Evolutionary conservation across 2,888 invertebrate genomes (phyloP).

Genomic region (Cheilosia soror): DNA sequence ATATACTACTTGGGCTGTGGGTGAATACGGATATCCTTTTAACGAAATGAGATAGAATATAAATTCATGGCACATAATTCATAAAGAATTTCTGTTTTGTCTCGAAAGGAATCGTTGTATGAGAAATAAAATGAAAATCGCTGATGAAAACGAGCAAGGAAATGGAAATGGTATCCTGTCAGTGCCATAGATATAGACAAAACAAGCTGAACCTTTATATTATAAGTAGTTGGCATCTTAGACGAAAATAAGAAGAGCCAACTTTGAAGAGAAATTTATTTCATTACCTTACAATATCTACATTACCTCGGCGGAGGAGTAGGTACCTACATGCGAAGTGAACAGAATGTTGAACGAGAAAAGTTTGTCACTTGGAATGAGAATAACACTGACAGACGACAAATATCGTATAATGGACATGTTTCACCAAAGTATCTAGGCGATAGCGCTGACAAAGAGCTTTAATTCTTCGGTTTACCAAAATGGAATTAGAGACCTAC

Average conservation of each 20-base stretch:
- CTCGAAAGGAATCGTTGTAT: neutral
- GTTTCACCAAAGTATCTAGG: neutral
- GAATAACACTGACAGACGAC: constrained; percentile 49
- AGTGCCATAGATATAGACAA: constrained; percentile 15
- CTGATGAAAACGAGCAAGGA: constrained; percentile 49
- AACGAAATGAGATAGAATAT: constrained; percentile 54
- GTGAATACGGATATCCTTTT: constrained; percentile 12
- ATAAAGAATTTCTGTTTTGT: constrained; percentile 50
- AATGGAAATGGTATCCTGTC: constrained; percentile 61
- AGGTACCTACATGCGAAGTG: constrained; percentile 1
- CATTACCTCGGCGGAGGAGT: constrained; percentile 1
- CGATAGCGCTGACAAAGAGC: neutral
- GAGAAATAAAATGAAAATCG: constrained; percentile 20
- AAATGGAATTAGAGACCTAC: too few species aligned
- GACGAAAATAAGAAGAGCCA: neutral
- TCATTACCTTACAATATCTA: constrained; percentile 38
- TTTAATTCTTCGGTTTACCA: constrained; percentile 1
- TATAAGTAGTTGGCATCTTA: constrained; percentile 13
- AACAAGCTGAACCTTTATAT: too few species aligned
- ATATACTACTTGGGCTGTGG: neutral
- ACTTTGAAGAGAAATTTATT: constrained; percentile 39
- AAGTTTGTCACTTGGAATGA: neutral
- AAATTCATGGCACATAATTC: constrained; percentile 72
- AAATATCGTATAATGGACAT: constrained; percentile 18
- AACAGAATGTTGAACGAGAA: constrained; percentile 41